Evolutionary conservation across 1,140 invertebrate species (phyloP), one percentile per base, ranked within the genome.

Genomic region (Pseudomyrmex sp.): DNA sequence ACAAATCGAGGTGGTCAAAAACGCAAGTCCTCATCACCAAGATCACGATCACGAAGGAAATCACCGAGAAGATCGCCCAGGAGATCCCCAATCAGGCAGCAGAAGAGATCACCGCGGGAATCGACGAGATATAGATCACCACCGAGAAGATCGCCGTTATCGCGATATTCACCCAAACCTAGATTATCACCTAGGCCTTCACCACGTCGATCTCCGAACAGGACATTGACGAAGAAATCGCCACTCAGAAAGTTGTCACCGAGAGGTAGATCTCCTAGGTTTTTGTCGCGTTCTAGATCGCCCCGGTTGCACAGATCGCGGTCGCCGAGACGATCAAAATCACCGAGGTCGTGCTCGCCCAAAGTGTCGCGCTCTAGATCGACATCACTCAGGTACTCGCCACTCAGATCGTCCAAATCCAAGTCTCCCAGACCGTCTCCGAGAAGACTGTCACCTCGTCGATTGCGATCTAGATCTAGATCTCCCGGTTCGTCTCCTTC

Each of bases 1-100:
- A 15, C 69, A 0, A 90, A 18, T 54, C 85, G 89, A 66, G 56
- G 84, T 54, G 59, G 46, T 23, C 82, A 89, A 13, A 92, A 83
- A 35, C 91, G 86, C 44, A 87, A 90, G 48, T 91, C 90, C 0
- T 65, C 90, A 1, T 93, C 93, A 2, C 92, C 93, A 44, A 93
- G 90, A 12, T 86, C 86, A 0, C 83, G 88, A 15, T 68, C 86
- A 9, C 82, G 88, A 0, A 91, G 90, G 76, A 93, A 91, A 69
- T 91, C 91, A 12, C 90, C 90, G 8, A 88, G 84, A 80, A 87
- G 89, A 84, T 93, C 92, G 12, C 92, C 91, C 0, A 89, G 87
- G 68, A 88, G 91, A 87, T 93, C 92, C 4, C 92, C 92, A 0
- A 20, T 82, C 2, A 86, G 89, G 46, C 88, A 88, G 20, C 59